Evolutionary conservation across 2,888 invertebrate species (phyloP).

Genomic region (Piscicola geometra): DNA sequence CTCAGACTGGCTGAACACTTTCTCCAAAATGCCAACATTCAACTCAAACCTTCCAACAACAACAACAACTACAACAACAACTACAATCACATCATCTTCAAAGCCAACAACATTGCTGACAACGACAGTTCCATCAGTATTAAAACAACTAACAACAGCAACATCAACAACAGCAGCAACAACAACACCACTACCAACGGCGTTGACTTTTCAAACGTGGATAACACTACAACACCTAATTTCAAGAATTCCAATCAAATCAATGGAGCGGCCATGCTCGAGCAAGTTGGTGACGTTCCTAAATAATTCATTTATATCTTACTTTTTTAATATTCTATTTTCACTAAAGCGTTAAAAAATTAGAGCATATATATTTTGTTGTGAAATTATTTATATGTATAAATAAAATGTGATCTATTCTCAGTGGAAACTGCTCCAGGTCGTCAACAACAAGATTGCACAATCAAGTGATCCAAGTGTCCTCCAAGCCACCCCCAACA

Average conservation of each 20-base stretch:
- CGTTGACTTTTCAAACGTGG: not conserved
- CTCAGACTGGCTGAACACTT: conserved; percentile 38
- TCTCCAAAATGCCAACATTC: conserved; percentile 26
- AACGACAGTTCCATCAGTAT: not conserved
- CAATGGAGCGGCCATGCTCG: conserved; percentile 1
- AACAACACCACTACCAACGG: no score
- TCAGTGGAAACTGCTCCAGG: conserved; percentile 25
- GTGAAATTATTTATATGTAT: no score
- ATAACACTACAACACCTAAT: not conserved
- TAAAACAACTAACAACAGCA: not conserved
- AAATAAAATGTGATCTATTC: no score
- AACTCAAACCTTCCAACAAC: not conserved
- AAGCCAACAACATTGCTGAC: not conserved
- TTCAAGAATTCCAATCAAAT: not conserved
- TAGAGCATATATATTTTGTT: no score
- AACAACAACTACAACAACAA: not conserved
- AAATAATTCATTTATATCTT: no score
- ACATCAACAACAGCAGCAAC: no score
- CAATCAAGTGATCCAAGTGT: no score
- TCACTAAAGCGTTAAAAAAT: no score
- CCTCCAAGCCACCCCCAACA: not conserved
- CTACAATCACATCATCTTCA: no score
- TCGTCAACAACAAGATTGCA: conserved; percentile 15
- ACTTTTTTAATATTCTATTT: no score
- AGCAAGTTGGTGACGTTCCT: no score